phyloP scores from a whole-genome alignment of 1,140 invertebrate genomes.

The Cotesia glomerata region DNA sequence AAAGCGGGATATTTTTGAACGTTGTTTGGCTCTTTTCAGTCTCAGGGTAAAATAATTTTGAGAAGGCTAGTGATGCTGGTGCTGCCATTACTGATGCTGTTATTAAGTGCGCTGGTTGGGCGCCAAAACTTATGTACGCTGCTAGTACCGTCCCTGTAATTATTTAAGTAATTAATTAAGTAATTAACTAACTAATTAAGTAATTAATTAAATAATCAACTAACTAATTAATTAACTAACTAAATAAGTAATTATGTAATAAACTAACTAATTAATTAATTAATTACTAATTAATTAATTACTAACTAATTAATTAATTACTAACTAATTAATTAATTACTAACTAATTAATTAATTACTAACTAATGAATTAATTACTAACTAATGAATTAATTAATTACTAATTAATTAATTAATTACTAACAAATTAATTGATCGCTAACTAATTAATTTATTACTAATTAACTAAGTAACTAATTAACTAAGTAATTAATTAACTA shows the following conservation, averaged over 20 bases:
- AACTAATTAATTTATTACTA: slow-evolving; percentile 5
- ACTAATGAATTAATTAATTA: not conserved
- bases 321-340: slow-evolving; percentile 5
- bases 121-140: slow-evolving; percentile 90
- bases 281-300: not conserved
- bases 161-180: not conserved
- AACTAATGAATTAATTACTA: slow-evolving; percentile 2
- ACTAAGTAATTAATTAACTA: no score
- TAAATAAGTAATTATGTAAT: no score
- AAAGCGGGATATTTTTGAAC: slow-evolving; percentile 69
- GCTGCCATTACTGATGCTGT: slow-evolving; percentile 96
- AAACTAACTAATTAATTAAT: slow-evolving; percentile 4
- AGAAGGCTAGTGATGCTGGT: slow-evolving; percentile 85
- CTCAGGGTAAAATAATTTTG: slow-evolving; percentile 93
- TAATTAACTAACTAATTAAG: slow-evolving; percentile 6
- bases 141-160: slow-evolving; percentile 83
- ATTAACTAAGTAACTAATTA: no score
- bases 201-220: not conserved
- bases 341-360: slow-evolving; percentile 5
- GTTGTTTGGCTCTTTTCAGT: slow-evolving; percentile 76
- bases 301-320: slow-evolving; percentile 6
- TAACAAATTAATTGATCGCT: not conserved
- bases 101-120: slow-evolving; percentile 80
- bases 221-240: not conserved
- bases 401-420: not conserved